Percentiles rank a stretch among this genome's conserved stretches.
These are phyloP conservation scores for Pterostichus madidus DNA, from an alignment of 2,888 invertebrate genomes.

Conservation along the genomic window DNA sequence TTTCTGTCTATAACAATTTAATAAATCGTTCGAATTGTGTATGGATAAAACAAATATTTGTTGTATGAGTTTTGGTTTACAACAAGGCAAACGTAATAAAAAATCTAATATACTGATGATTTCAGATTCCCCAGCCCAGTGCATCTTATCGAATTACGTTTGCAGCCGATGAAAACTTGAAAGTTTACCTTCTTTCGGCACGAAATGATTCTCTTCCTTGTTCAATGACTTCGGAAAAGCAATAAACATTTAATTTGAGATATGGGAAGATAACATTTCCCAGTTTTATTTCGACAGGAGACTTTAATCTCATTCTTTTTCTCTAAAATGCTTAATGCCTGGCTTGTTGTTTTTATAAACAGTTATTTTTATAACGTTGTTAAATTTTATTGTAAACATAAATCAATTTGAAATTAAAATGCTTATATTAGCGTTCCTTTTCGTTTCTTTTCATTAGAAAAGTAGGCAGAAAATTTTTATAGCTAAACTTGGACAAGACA, in stretches of 20 bases:
- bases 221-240: not conserved
- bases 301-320: not conserved
- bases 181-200: not conserved
- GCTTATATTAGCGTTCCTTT: not conserved
- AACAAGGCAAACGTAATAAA: slow-evolving; percentile 6
- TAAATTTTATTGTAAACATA: slow-evolving; percentile 4
- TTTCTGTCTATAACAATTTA: no score
- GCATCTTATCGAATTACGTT: slow-evolving; percentile 1
- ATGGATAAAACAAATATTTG: no score
- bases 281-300: not conserved
- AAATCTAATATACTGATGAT: slow-evolving; percentile 1
- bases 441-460: not conserved
- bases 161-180: slow-evolving; percentile 5
- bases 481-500: not conserved
- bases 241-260: slow-evolving; percentile 15
- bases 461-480: no score
- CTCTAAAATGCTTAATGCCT: not conserved
- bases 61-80: not conserved
- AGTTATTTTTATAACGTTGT: not conserved
- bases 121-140: not conserved
- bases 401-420: not conserved
- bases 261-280: slow-evolving; percentile 4
- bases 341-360: slow-evolving; percentile 1
- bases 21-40: not conserved
- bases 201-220: not conserved